phyloP scores from a whole-genome alignment of 1,140 invertebrate species.

The Drosophila pseudoananassae region DNA sequence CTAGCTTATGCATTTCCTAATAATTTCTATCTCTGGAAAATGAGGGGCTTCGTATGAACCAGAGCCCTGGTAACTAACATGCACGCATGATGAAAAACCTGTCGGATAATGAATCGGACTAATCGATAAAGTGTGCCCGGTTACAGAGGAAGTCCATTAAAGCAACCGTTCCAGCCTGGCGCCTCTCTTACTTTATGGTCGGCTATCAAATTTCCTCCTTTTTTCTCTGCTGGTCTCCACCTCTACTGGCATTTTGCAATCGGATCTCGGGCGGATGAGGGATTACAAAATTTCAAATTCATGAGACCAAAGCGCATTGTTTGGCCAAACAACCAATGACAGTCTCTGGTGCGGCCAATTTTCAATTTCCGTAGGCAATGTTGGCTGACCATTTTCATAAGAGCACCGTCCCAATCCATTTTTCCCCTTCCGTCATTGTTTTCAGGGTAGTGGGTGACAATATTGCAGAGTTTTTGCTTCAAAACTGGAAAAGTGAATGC shows the following conservation, averaged over 20 bases:
- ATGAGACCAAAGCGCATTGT: slow-evolving; percentile 52
- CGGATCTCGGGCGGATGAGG: slow-evolving; percentile 39
- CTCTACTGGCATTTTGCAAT: slow-evolving; percentile 51
- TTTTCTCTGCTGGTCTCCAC: slow-evolving; percentile 8
- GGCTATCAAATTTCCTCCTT: slow-evolving; percentile 45
- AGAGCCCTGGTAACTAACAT: slow-evolving; percentile 14
- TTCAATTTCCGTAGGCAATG: slow-evolving; percentile 66
- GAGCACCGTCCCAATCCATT: slow-evolving; percentile 1
- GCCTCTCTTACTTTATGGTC: slow-evolving; percentile 26
- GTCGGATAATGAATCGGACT: slow-evolving; percentile 46
- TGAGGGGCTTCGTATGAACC: slow-evolving; percentile 9
- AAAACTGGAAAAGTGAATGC: slow-evolving; percentile 67
- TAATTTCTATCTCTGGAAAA: background rate
- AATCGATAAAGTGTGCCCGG: slow-evolving; percentile 53
- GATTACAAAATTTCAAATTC: slow-evolving; percentile 70
- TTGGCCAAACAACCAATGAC: slow-evolving; percentile 21
- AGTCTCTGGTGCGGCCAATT: slow-evolving; percentile 48
- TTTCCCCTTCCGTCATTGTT: background rate
- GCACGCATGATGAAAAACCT: slow-evolving; percentile 35
- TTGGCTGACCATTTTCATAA: slow-evolving; percentile 46
- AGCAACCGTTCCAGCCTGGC: slow-evolving; percentile 41
- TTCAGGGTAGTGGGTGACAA: slow-evolving; percentile 48
- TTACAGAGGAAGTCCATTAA: slow-evolving; percentile 53
- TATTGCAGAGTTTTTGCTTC: slow-evolving; percentile 8
- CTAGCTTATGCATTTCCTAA: slow-evolving; percentile 5